Conservation (phyloP, 2,888 invertebrate species). For the Cheilosia variabilis region DNA sequence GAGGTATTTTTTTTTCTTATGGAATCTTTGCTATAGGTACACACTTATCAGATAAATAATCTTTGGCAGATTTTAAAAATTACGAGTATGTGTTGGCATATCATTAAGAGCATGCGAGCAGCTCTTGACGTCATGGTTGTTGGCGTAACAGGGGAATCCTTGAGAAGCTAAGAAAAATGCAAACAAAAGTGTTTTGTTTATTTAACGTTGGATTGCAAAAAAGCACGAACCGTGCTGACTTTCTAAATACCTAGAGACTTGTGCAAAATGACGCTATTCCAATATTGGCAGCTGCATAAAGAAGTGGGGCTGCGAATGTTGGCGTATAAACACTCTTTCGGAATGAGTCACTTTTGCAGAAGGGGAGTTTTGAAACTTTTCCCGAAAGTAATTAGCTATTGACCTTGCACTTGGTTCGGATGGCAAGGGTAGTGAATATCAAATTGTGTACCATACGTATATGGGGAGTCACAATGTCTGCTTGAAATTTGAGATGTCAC, state of each 20-base stretch:
- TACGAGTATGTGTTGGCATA: conserved; percentile 11
- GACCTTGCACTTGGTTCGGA: conserved; percentile 16
- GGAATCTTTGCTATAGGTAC: background rate
- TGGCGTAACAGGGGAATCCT: conserved; percentile 1
- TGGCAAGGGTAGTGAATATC: background rate
- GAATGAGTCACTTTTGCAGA: background rate
- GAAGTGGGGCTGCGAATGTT: background rate
- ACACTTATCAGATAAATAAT: conserved; percentile 21
- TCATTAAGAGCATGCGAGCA: conserved; percentile 4
- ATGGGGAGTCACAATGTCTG: background rate
- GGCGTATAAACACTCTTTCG: background rate
- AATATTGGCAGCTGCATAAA: conserved; percentile 31
- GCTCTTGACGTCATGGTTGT: conserved; percentile 12
- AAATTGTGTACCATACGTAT: background rate
- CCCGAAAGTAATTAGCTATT: background rate
- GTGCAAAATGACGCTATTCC: background rate
- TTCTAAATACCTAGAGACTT: conserved; percentile 3
- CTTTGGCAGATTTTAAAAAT: background rate
- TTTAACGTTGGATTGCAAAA: background rate
- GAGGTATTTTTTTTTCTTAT: conserved; percentile 16
- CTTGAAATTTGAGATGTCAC: background rate
- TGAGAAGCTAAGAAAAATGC: background rate
- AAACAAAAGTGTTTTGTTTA: background rate
- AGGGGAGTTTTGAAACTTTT: background rate
- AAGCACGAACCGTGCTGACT: conserved; percentile 8